Conservation (phyloP, 1,140 invertebrate species). For the Eueides isabella region DNA sequence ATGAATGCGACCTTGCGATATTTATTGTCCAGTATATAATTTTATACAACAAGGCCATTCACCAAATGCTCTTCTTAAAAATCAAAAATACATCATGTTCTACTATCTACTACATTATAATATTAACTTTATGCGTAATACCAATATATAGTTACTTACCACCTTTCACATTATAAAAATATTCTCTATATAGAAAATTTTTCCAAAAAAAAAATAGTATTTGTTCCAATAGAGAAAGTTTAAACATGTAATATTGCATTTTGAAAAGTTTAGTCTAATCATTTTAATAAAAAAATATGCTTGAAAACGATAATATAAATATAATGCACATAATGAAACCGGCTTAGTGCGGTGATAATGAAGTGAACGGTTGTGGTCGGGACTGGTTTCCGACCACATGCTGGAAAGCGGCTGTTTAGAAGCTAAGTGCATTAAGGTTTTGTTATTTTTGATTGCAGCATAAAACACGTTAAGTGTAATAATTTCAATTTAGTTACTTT, state of each 20-base stretch:
- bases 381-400: conserved; percentile 51
- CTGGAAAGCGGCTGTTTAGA: conserved; percentile 54
- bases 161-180: too few relatives aligned
- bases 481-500: not conserved
- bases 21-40: conserved; percentile 45
- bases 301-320: not conserved
- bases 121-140: too few relatives aligned
- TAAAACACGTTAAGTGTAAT: not conserved
- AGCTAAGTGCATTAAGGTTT: conserved; percentile 25
- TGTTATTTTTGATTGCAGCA: conserved; percentile 11
- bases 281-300: not conserved
- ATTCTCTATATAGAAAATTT: too few relatives aligned
- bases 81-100: not conserved
- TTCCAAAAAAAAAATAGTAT: too few relatives aligned
- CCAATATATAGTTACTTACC: too few relatives aligned
- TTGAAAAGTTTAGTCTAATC: not conserved
- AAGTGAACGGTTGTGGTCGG: conserved; percentile 32
- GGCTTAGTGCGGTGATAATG: conserved; percentile 48
- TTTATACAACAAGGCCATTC: conserved; percentile 45
- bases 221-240: not conserved
- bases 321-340: conserved; percentile 40
- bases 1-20: conserved; percentile 40
- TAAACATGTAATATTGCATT: not conserved
- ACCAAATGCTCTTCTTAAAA: conserved; percentile 35
- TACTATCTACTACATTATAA: too few relatives aligned